Percentiles rank a stretch among this genome's conserved stretches.
These are phyloP conservation scores for Pogonus chalceus DNA, from an alignment of 1,140 invertebrate species.

Conservation along the genomic window DNA sequence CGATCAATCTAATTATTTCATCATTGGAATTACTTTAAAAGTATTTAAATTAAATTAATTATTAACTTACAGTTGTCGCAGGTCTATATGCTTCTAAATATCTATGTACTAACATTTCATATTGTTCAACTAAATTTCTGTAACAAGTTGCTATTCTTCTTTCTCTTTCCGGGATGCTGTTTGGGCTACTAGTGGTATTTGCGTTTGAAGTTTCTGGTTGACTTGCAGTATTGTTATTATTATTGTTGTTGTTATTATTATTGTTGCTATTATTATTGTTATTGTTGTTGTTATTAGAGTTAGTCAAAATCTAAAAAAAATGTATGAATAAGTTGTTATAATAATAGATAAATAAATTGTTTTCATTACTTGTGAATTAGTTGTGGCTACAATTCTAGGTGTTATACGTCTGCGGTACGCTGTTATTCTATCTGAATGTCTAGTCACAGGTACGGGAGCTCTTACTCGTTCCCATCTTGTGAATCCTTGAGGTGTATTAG, in stretches of 20 bases:
- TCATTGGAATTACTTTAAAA: slow-evolving; percentile 22
- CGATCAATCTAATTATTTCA: slow-evolving; percentile 44
- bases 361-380: neutral
- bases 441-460: slow-evolving; percentile 29
- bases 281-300: too few species aligned
- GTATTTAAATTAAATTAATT: slow-evolving; percentile 12
- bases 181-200: neutral
- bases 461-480: slow-evolving; percentile 43
- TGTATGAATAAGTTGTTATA: neutral
- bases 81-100: slow-evolving; percentile 39
- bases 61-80: slow-evolving; percentile 32
- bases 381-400: slow-evolving; percentile 15
- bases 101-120: slow-evolving; percentile 39
- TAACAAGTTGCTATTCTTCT: slow-evolving; percentile 35
- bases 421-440: slow-evolving; percentile 23
- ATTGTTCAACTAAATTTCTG: slow-evolving; percentile 40
- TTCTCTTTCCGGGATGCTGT: slow-evolving; percentile 31
- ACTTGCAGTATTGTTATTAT: neutral
- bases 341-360: neutral
- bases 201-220: neutral
- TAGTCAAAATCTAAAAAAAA: too few species aligned
- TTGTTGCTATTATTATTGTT: neutral
- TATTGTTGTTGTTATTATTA: neutral
- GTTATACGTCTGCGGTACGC: slow-evolving; percentile 27
- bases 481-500: slow-evolving; percentile 43